Base-by-base conservation (phyloP, 2,797 vertebrate genomes). In the Labroides dimidiatus region DNA sequence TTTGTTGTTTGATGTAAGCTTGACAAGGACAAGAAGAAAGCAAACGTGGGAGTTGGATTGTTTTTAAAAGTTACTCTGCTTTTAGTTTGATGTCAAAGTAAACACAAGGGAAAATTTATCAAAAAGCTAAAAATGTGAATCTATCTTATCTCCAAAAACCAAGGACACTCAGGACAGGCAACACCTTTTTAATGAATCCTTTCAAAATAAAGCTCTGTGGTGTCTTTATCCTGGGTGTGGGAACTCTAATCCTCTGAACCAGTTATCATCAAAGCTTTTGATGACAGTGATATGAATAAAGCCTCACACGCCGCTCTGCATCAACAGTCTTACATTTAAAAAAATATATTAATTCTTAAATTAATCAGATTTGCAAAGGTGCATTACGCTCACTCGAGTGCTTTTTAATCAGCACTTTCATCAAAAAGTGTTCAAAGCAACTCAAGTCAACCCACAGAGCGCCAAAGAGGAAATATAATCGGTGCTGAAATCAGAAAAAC, bases 51-150 rank as follows among this genome's bases (percentile, higher is more conserved):
- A 65, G 48, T 52, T 11, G 0, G 1, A 49, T 36, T 42, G 41
- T 51, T 62, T 69, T 67, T 69, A 19, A 24, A 54, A 70, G 54
- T 58, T 70, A 60, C 69, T 71, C 72, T 71, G 51, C 27, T 65
- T 82, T 70, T 36, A 57, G 66, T 69, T 69, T 66, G 52, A 80
- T 78, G 27, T 24, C 24, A 56, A 59, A 13, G 27, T 20, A 13
- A 10, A 36, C 11, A 0, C 11, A 36, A 6, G 30, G 10, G 19
- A 45, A 47, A 58, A 53, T 4, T 13, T 21, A 59, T n/a, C 16
- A 33, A 61, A 37, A 19, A 30, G 30, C 15, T 4, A 9, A 30
- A 27, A 15, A 13, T 4, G 20, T 65, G 51, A 72, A 76, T 56
- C 43, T 36, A 27, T 67, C 41, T 54, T 21, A 57, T 48, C 69